Conservation (phyloP, 1,140 invertebrate species). For the Halotydeus destructor region DNA sequence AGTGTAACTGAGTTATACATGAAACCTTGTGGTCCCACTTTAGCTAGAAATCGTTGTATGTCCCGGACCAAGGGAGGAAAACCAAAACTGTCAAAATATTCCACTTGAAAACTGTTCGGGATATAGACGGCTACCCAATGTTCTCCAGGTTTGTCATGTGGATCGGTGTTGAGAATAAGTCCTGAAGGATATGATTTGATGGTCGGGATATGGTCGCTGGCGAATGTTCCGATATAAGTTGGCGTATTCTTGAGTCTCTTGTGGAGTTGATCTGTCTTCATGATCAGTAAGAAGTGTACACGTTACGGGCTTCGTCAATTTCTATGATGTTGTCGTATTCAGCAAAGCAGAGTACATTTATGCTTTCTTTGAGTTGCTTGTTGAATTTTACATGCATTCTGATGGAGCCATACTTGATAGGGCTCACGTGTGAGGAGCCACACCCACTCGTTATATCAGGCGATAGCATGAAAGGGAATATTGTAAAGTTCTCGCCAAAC, state of each 20-base stretch:
- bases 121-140: not conserved
- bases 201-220: not conserved
- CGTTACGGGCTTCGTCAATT: constrained; percentile 10
- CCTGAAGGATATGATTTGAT: not conserved
- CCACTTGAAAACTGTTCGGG: not conserved
- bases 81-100: constrained; percentile 6
- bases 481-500: not conserved
- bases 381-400: constrained; percentile 3
- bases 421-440: not conserved
- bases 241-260: not conserved
- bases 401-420: constrained; percentile 1
- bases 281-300: constrained; percentile 9
- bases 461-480: constrained; percentile 6
- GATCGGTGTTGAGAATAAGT: not conserved
- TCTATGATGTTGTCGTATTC: constrained; percentile 14
- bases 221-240: not conserved
- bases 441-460: constrained; percentile 4
- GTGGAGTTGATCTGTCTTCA: not conserved
- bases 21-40: too few relatives aligned
- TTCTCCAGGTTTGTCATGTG: not conserved
- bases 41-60: too few relatives aligned
- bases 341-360: constrained; percentile 5
- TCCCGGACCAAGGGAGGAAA: not conserved
- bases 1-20: too few relatives aligned
- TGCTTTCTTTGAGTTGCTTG: not conserved